Percentiles rank a stretch among this genome's conserved stretches.
phyloP scores from a whole-genome alignment of 2,888 invertebrate genomes.

The Drosophila colorata region DNA sequence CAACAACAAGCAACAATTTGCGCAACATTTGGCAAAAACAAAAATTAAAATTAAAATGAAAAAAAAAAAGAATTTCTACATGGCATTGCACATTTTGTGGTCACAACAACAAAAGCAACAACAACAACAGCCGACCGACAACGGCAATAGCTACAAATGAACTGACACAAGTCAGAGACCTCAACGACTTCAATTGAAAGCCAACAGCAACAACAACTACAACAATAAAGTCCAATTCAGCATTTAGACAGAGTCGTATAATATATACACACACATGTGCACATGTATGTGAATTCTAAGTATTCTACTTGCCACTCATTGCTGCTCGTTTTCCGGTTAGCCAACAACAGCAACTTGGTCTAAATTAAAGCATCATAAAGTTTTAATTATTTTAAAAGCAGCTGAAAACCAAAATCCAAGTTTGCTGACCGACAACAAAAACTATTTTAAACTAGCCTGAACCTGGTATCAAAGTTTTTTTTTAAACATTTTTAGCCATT shows the following conservation, averaged over 20 bases:
- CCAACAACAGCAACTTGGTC: conserved; percentile 39
- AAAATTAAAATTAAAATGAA: conserved; percentile 29
- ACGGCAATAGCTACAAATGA: conserved; percentile 47
- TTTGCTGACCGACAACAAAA: conserved; percentile 23
- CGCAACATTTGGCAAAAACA: conserved; percentile 64
- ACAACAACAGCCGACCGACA: conserved; percentile 7
- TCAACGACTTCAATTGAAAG: conserved; percentile 56
- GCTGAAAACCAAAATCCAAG: conserved; percentile 20
- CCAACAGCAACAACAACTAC: conserved; percentile 13
- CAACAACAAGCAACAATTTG: conserved; percentile 52
- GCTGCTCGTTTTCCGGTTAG: conserved; percentile 70
- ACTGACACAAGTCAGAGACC: conserved; percentile 76
- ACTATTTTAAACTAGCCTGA: neutral
- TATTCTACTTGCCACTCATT: conserved; percentile 55
- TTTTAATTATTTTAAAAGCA: conserved; percentile 58
- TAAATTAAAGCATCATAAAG: conserved; percentile 60
- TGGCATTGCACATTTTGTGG: conserved; percentile 68
- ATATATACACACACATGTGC: too few species aligned
- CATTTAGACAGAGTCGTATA: conserved; percentile 42
- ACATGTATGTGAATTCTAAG: conserved; percentile 44
- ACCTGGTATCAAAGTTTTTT: neutral
- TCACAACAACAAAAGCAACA: conserved; percentile 23
- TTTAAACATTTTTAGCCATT: too few species aligned
- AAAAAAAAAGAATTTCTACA: conserved; percentile 54
- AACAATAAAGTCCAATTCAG: conserved; percentile 55